These are phyloP conservation scores for Pammene aurita DNA, from an alignment of 2,888 invertebrate species.

Conservation along the genomic window DNA sequence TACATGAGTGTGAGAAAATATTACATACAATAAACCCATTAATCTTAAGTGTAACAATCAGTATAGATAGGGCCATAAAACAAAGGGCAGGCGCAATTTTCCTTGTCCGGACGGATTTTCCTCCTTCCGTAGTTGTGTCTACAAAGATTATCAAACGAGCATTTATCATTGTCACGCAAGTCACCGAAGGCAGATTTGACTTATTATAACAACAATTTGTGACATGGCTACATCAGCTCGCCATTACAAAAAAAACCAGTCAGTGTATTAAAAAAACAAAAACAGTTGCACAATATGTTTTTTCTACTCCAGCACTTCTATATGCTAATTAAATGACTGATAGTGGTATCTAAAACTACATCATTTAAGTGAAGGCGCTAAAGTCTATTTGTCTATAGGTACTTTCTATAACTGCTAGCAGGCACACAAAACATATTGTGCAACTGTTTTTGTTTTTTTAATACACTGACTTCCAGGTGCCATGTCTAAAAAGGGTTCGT, in stretches of 20 bases:
- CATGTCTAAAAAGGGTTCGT: too few species aligned
- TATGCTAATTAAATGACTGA: too few species aligned
- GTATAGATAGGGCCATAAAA: background rate
- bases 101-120: background rate
- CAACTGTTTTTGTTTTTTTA: too few species aligned
- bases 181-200: background rate
- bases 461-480: too few species aligned
- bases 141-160: background rate
- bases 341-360: too few species aligned
- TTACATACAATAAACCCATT: background rate
- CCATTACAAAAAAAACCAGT: background rate
- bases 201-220: background rate
- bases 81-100: background rate
- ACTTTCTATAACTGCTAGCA: too few species aligned
- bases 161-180: slow-evolving; percentile 4
- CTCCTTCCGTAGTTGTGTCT: background rate
- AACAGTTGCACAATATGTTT: too few species aligned
- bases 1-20: background rate
- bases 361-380: too few species aligned
- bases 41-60: background rate
- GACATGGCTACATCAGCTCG: background rate
- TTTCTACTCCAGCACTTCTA: too few species aligned
- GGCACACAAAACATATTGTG: too few species aligned
- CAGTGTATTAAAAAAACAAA: too few species aligned
- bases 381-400: too few species aligned